phyloP scores from a whole-genome alignment of 53 echinoderm and acorn worm species.

The Echinarachnius parma region DNA sequence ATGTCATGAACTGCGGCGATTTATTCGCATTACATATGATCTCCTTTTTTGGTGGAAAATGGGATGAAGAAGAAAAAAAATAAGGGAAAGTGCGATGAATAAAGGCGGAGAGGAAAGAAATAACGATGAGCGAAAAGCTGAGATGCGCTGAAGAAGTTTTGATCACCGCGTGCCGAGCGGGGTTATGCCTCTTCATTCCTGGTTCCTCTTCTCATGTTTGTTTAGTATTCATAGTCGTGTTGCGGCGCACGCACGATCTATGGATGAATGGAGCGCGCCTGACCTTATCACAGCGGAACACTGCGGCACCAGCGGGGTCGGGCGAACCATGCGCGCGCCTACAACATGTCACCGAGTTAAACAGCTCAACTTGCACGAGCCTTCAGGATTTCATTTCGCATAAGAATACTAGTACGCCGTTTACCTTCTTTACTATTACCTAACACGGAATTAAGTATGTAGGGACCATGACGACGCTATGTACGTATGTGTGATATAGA shows the following conservation, averaged over 20 bases:
- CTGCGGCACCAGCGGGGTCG: too few relatives aligned
- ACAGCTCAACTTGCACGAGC: too few relatives aligned
- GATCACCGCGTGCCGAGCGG: too few relatives aligned
- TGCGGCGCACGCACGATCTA: slow-evolving; percentile 11
- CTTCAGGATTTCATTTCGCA: too few relatives aligned
- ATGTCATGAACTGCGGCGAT: too few relatives aligned
- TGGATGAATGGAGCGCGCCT: slow-evolving; percentile 14
- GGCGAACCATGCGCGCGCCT: slow-evolving; percentile 11
- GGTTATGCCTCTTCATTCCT: background rate
- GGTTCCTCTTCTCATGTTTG: slow-evolving; percentile 12
- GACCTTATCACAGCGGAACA: slow-evolving; percentile 35
- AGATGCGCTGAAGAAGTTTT: background rate
- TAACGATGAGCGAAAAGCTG: slow-evolving; percentile 14
- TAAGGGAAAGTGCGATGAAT: background rate
- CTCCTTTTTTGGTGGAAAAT: background rate
- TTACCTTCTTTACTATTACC: too few relatives aligned
- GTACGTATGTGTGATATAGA: too few relatives aligned
- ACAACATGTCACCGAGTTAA: slow-evolving; percentile 38
- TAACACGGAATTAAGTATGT: too few relatives aligned
- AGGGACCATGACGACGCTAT: too few relatives aligned
- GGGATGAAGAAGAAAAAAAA: background rate
- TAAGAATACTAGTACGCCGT: too few relatives aligned
- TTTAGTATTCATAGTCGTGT: slow-evolving; percentile 42
- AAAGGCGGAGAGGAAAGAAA: slow-evolving; percentile 20
- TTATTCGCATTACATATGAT: background rate